phyloP scores from a whole-genome alignment of 2,797 vertebrate species.

The Anas bahamensis region DNA sequence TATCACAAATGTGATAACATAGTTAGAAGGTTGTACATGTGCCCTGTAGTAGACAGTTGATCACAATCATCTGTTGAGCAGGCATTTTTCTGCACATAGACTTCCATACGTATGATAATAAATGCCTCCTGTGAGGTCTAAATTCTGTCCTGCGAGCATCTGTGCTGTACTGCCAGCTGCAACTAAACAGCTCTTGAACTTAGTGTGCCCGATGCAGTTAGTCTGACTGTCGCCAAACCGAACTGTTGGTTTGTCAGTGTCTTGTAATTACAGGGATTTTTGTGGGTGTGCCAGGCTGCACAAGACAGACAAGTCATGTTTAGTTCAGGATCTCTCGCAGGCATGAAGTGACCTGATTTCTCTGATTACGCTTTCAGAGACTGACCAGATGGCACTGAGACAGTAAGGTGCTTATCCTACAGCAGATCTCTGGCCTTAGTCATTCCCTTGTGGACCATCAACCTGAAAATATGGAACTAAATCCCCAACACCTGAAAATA shows the following conservation, averaged over 20 bases:
- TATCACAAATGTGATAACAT: rapidly evolving
- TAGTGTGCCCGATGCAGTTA: not conserved
- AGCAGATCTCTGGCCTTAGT: slow-evolving; percentile 84
- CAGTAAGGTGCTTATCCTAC: slow-evolving; percentile 83
- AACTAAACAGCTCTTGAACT: not conserved
- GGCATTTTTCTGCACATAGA: not conserved
- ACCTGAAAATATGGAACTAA: not conserved
- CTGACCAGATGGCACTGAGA: slow-evolving; percentile 79
- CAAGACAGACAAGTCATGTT: not conserved
- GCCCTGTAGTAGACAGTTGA: not conserved
- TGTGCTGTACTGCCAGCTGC: not conserved
- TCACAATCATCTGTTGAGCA: not conserved
- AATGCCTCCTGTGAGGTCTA: not conserved
- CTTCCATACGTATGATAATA: not conserved
- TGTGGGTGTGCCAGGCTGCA: not conserved
- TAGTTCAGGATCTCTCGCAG: slow-evolving; percentile 17
- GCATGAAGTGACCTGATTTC: slow-evolving; percentile 77
- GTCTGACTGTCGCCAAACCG: not conserved
- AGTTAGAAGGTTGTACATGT: not conserved
- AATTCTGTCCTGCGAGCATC: not conserved
- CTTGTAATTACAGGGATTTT: not conserved
- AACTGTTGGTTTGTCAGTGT: not conserved
- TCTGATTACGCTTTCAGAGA: slow-evolving; percentile 77
- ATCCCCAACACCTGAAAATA: not conserved
- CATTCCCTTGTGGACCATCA: not conserved